Percentiles rank a stretch among this genome's conserved stretches.
phyloP scores from a whole-genome alignment of 2,113 vertebrate genomes.

The Psilopsiagon aymara region DNA sequence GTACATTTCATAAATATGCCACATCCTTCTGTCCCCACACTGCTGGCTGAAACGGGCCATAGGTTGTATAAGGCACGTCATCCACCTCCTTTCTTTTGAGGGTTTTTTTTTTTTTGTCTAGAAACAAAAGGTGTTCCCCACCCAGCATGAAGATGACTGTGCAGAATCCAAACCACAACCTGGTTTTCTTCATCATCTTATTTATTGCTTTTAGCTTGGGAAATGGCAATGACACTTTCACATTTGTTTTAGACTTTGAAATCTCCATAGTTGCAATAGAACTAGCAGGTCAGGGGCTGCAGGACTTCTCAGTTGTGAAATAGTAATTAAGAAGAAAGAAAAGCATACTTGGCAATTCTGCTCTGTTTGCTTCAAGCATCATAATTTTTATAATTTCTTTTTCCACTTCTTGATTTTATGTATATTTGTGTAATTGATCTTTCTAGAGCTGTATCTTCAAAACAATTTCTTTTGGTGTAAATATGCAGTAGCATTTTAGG shows the following conservation, averaged over 20 bases:
- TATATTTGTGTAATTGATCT: slow-evolving; percentile 72
- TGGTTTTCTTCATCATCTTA: slow-evolving; percentile 49
- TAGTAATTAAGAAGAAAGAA: background rate
- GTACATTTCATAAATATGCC: background rate
- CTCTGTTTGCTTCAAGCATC: slow-evolving; percentile 55
- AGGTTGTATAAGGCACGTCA: fast-evolving
- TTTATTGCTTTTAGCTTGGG: slow-evolving; percentile 71
- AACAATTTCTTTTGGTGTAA: slow-evolving; percentile 68
- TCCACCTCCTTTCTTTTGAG: background rate
- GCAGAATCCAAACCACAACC: slow-evolving; percentile 43
- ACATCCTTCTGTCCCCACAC: background rate
- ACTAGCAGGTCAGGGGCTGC: slow-evolving; percentile 48
- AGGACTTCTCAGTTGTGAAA: slow-evolving; percentile 16
- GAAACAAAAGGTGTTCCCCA: background rate
- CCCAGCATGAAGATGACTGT: background rate
- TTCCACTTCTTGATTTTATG: slow-evolving; percentile 28
- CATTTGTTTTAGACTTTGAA: slow-evolving; percentile 2
- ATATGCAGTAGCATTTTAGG: slow-evolving; percentile 63
- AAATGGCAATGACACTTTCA: slow-evolving; percentile 31
- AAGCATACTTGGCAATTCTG: slow-evolving; percentile 43
- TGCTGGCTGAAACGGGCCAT: fast-evolving
- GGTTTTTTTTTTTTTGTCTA: background rate
- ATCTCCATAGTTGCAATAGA: slow-evolving; percentile 17
- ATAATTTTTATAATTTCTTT: background rate
- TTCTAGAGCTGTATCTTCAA: slow-evolving; percentile 61